These are phyloP conservation scores for Danionella cerebrum DNA, from an alignment of 2,113 vertebrate species.

Conservation along the genomic window DNA sequence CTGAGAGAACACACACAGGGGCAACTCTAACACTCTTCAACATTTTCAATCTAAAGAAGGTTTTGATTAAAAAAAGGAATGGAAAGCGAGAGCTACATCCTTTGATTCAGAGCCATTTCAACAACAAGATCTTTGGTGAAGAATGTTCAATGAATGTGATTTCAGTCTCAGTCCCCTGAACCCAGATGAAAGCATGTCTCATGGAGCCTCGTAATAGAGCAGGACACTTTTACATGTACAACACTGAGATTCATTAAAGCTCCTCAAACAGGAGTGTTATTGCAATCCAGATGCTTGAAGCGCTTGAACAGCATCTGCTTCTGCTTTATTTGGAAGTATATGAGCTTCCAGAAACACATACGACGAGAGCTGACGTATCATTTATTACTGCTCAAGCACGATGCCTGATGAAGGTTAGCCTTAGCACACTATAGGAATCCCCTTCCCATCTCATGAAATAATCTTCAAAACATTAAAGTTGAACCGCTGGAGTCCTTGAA, in stretches of 20 bases:
- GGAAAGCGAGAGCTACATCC: no score
- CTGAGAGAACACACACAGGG: slow-evolving; percentile 42
- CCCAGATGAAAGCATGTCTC: neutral
- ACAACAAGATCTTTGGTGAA: no score
- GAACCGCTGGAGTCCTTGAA: no score
- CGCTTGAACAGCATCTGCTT: slow-evolving; percentile 56
- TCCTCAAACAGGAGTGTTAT: neutral
- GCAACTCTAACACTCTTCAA: no score
- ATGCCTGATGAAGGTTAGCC: no score
- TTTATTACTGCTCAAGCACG: no score
- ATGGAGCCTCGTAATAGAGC: neutral
- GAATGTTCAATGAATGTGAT: neutral
- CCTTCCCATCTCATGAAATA: no score
- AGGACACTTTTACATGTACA: neutral
- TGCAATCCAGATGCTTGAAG: slow-evolving; percentile 46
- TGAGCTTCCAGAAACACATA: slow-evolving; percentile 53
- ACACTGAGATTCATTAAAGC: neutral
- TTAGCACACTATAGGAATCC: no score
- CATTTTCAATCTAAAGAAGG: no score
- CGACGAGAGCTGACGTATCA: slow-evolving; percentile 35
- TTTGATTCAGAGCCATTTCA: no score
- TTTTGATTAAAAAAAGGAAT: no score
- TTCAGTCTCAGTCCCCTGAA: neutral
- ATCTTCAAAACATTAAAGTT: no score
- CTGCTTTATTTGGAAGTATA: slow-evolving; percentile 47